Evolutionary conservation across 1,140 invertebrate species (phyloP).

Genomic region (Subanguina moxae): DNA sequence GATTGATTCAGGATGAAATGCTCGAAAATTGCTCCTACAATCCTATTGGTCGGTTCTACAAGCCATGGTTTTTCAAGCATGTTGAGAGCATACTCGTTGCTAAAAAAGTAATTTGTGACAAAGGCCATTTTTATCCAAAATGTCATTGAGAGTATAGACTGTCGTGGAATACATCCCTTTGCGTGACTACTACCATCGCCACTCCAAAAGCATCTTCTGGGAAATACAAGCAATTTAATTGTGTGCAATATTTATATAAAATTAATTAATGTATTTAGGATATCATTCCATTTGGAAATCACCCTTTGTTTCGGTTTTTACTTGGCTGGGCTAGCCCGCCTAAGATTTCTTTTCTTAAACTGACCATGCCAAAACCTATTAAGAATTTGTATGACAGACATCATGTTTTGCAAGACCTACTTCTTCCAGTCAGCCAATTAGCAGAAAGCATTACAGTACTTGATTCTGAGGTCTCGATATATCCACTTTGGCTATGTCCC

Average conservation of each 20-base stretch:
- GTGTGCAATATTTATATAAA: conserved; percentile 1
- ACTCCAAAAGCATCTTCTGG: conserved; percentile 66
- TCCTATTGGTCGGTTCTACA: conserved; percentile 63
- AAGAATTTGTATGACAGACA: conserved; percentile 73
- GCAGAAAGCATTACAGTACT: conserved; percentile 68
- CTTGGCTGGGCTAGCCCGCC: conserved; percentile 78
- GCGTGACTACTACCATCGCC: conserved; percentile 64
- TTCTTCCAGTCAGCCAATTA: conserved; percentile 70
- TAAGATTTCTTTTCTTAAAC: conserved; percentile 76
- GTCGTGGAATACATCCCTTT: conserved; percentile 64
- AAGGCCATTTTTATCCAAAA: neutral
- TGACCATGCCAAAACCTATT: conserved; percentile 73
- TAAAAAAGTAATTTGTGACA: neutral
- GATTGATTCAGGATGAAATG: conserved; percentile 49
- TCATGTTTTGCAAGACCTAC: conserved; percentile 79
- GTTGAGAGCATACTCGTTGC: conserved; percentile 58
- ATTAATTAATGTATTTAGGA: conserved; percentile 64
- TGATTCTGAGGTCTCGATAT: conserved; percentile 72
- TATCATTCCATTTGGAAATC: conserved; percentile 80
- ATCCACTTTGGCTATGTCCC: conserved; percentile 79
- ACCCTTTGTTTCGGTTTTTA: conserved; percentile 70
- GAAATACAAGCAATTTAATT: conserved; percentile 65
- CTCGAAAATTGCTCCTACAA: conserved; percentile 58
- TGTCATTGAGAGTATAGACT: neutral
- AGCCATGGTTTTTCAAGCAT: conserved; percentile 70